These are phyloP conservation scores for Ia io DNA, from an alignment of 2,113 vertebrate genomes.

Conservation along the genomic window DNA sequence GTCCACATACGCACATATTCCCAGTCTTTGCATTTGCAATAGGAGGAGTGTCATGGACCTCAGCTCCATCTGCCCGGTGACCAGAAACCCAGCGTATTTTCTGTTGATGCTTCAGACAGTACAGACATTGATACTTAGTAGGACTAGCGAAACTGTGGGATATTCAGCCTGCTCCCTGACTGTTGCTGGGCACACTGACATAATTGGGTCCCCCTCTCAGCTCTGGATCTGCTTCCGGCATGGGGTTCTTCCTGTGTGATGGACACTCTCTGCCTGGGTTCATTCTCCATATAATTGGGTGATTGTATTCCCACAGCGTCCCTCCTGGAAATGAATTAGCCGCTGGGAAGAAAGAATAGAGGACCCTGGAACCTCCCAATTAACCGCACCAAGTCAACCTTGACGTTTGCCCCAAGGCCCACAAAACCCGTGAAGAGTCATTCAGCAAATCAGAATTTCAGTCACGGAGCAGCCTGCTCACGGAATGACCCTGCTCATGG, in stretches of 20 bases:
- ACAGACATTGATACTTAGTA: background rate
- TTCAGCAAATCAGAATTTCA: background rate
- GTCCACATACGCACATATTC: too few species aligned
- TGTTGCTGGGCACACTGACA: background rate
- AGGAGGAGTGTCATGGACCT: background rate
- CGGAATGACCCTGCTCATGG: too few species aligned
- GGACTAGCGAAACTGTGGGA: background rate
- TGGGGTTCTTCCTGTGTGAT: background rate
- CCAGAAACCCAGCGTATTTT: background rate
- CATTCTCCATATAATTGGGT: slow-evolving; percentile 40
- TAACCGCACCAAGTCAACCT: background rate
- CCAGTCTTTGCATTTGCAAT: background rate
- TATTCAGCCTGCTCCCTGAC: background rate
- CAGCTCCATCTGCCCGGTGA: background rate
- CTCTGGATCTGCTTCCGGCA: background rate
- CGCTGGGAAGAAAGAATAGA: slow-evolving; percentile 23
- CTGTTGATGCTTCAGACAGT: background rate
- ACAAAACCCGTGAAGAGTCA: background rate
- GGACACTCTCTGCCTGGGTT: background rate
- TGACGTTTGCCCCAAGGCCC: background rate
- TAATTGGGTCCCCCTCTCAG: background rate
- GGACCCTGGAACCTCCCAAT: background rate
- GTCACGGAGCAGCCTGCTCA: background rate
- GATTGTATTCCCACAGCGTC: slow-evolving; percentile 35
- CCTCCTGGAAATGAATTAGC: slow-evolving; percentile 24